Evolutionary conservation across 2,113 vertebrate species (phyloP), one percentile per base, ranked within the genome.

Genomic region (Myotis lucifugus): DNA sequence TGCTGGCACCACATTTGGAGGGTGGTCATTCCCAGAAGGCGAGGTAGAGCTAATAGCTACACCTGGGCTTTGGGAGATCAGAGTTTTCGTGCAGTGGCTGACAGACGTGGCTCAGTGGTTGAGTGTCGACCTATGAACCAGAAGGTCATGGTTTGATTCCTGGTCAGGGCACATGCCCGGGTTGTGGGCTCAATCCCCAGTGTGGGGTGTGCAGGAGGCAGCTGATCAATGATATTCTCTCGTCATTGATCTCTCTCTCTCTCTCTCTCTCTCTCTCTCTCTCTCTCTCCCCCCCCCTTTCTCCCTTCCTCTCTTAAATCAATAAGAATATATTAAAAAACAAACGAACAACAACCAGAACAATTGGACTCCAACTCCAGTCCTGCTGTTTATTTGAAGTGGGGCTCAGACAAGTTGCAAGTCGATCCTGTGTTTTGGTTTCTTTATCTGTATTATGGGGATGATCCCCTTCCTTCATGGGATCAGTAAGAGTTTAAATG

Each of bases 231-330:
- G 21, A 59, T 59, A 59, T 59, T 59, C 56, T 59, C 3, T 25
- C 56, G 25, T 23, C 56, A 25, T 23, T 59, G 17, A 54, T 54
- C 18, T 54, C 52, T 54, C 52, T 52, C 52, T 52, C 5, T 52
- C 52, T 52, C 52, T 18, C 5, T 52, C 4, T 4, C 37, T 37
- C 37, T 37, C 37, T 52, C 5, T 52, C 52, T 52, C 52, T 17
- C 5, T 52, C 0, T 19, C 52, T 52, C 52, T 17, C 5, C 17
- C 0, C 7, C 52, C 18, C 3, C 6, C 7, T 6, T 56, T 8
- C 19, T 21, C 19, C 54, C 54, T 21, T 21, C 54, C 54, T 21
- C 19, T 59, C 21, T 59, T 23, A 59, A 59, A 25, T 10, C 23
- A 59, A 59, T 59, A 59, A 59, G 25, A 59, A 25, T 59, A 25